Percentiles rank a stretch among this genome's conserved stretches.
Conservation (phyloP, 2,113 vertebrate genomes). For the Bagarius yarrelli region DNA sequence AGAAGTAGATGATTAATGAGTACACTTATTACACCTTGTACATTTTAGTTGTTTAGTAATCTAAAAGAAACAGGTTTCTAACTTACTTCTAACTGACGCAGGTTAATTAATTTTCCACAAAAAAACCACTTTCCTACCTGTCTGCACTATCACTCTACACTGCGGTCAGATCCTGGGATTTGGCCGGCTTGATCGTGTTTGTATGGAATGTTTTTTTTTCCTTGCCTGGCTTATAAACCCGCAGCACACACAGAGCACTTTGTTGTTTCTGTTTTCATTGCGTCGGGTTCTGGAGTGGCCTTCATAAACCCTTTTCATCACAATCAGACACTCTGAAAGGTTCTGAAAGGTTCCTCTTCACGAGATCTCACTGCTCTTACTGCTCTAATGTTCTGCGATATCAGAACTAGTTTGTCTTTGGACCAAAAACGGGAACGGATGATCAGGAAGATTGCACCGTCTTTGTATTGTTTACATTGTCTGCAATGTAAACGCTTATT, state of each 20-base stretch:
- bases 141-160: slow-evolving; percentile 3
- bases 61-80: neutral
- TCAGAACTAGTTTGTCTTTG: neutral
- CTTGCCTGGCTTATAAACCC: slow-evolving; percentile 3
- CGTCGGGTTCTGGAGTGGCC: slow-evolving; percentile 34
- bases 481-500: neutral
- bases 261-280: slow-evolving; percentile 41
- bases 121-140: neutral
- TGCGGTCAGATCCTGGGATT: neutral
- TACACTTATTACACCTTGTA: neutral
- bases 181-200: neutral
- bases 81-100: neutral
- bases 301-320: slow-evolving; percentile 39
- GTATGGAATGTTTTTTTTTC: neutral
- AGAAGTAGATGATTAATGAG: neutral
- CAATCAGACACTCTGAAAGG: neutral
- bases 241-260: slow-evolving; percentile 43
- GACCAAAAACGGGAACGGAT: neutral
- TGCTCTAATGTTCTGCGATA: neutral
- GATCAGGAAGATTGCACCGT: neutral
- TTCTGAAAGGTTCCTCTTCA: slow-evolving; percentile 7
- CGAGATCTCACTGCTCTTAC: neutral
- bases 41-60: neutral
- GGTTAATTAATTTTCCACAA: neutral
- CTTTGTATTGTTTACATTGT: neutral